A percentile compares a stretch with the other conserved stretches of the same genome.
Conservation (phyloP, 1,140 invertebrate species). For the Laupala kohalensis region DNA sequence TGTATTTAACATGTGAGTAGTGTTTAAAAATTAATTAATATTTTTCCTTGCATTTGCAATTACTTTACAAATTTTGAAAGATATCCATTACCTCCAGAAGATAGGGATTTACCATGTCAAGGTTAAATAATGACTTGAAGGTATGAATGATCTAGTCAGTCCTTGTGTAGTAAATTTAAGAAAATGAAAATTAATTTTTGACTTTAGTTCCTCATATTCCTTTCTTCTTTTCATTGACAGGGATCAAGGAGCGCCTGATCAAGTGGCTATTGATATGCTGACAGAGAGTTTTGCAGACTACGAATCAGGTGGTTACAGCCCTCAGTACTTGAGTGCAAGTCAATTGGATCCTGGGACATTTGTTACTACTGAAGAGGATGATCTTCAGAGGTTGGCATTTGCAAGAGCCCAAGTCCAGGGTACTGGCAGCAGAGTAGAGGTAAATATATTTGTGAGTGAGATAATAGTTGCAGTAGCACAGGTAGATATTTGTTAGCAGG, state of each 20-base stretch:
- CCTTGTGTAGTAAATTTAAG: background rate
- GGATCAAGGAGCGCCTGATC: conserved; percentile 19
- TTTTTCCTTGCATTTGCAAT: too few species aligned
- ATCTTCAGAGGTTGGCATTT: conserved; percentile 59
- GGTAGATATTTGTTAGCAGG: too few species aligned
- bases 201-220: background rate
- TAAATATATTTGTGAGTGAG: too few species aligned
- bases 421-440: conserved; percentile 37
- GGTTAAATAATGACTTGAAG: too few species aligned
- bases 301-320: conserved; percentile 69
- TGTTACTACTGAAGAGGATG: conserved; percentile 65
- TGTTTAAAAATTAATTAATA: too few species aligned
- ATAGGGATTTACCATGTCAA: too few species aligned
- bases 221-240: conserved; percentile 2
- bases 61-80: too few species aligned
- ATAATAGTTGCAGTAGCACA: too few species aligned
- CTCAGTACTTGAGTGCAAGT: conserved; percentile 48
- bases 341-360: conserved; percentile 74
- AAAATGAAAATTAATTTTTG: background rate
- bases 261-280: conserved; percentile 35
- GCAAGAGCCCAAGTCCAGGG: conserved; percentile 47
- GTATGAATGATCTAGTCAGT: too few species aligned
- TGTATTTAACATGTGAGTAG: too few species aligned
- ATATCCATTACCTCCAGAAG: too few species aligned
- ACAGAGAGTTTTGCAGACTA: conserved; percentile 58